Evolutionary conservation across 2,113 vertebrate species (phyloP), one percentile per base, ranked within the genome.

Genomic region (Bostrychus sinensis): DNA sequence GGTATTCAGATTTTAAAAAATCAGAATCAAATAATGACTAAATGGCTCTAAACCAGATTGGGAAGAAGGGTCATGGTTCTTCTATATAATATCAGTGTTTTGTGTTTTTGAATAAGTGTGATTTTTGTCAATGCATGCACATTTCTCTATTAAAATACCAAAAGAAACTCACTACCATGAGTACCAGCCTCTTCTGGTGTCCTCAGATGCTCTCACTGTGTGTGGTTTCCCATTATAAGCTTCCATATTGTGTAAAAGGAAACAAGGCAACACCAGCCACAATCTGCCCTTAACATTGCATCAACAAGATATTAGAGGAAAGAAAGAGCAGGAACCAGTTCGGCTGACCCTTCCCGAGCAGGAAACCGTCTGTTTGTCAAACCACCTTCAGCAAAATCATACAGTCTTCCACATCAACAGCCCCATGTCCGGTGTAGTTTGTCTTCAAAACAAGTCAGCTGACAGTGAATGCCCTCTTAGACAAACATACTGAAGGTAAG

Each of bases 281-380:
- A 41, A 8, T n/a, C 48, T 42, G 32, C 53, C 37, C 20, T 32
- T 34, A 7, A 5, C 50, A 43, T 17, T 22, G 55, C 54, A 41
- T 61, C 46, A 17, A 11, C 28, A 54, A 22, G 28, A 65, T 7
- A 14, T 43, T 20, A 8, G 22, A 64, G 62, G 58, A 39, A 56
- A 79, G 61, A 75, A 74, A 51, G 22, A 69, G 43, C 20, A 64
- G 61, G 22, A 48, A 48, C 22, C 17, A 28, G 45, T 20, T 50
- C 2, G 2, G 20, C 54, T 56, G 65, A 77, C 53, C 56, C 42
- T 60, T 67, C 56, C 17, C 30, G 62, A 46, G 25, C 30, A 26
- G 23, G 62, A 65, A 62, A 55, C 56, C 56, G 72, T 72, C 62
- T 66, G 72, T 63, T 54, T 66, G 43, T 60, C 48, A 58, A 39